Evolutionary conservation across 2,888 invertebrate species (phyloP).

Genomic region (Mesorhabditis sp.): DNA sequence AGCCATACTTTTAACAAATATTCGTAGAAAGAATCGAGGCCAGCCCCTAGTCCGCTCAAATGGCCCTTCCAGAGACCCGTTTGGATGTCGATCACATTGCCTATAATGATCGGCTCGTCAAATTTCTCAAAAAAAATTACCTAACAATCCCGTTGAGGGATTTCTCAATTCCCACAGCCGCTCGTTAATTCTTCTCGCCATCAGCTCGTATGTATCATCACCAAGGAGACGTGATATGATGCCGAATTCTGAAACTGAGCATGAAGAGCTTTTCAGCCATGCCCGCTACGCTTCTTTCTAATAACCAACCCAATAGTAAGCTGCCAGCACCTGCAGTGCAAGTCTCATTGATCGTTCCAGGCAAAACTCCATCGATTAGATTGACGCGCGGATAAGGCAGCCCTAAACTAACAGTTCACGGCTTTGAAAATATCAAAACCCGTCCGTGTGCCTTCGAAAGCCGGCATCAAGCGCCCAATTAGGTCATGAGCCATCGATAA

Average conservation of each 20-base stretch:
- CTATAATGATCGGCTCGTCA: slow-evolving; percentile 54
- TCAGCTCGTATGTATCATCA: slow-evolving; percentile 67
- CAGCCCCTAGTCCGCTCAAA: slow-evolving; percentile 68
- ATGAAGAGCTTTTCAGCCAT: background rate
- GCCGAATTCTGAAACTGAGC: slow-evolving; percentile 10
- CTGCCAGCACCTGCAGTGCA: slow-evolving; percentile 70
- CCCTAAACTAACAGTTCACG: slow-evolving; percentile 21
- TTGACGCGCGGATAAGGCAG: slow-evolving; percentile 63
- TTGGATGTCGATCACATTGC: slow-evolving; percentile 68
- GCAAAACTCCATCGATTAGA: slow-evolving; percentile 63
- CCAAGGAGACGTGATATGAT: slow-evolving; percentile 61
- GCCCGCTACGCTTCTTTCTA: background rate
- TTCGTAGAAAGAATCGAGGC: slow-evolving; percentile 68
- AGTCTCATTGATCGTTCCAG: slow-evolving; percentile 64
- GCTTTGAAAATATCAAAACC: slow-evolving; percentile 52
- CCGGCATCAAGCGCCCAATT: slow-evolving; percentile 65
- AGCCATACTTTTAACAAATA: slow-evolving; percentile 64
- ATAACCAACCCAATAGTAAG: slow-evolving; percentile 64
- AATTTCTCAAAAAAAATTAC: slow-evolving; percentile 53
- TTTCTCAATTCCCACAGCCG: slow-evolving; percentile 65
- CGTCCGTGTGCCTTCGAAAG: slow-evolving; percentile 67
- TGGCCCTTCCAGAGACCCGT: slow-evolving; percentile 67
- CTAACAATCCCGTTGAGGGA: slow-evolving; percentile 66
- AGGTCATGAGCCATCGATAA: slow-evolving; percentile 67
- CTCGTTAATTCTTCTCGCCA: slow-evolving; percentile 65